Evolutionary conservation across 2,888 invertebrate species (phyloP), one percentile per base, ranked within the genome.

Genomic region (Saturnia pavonia): DNA sequence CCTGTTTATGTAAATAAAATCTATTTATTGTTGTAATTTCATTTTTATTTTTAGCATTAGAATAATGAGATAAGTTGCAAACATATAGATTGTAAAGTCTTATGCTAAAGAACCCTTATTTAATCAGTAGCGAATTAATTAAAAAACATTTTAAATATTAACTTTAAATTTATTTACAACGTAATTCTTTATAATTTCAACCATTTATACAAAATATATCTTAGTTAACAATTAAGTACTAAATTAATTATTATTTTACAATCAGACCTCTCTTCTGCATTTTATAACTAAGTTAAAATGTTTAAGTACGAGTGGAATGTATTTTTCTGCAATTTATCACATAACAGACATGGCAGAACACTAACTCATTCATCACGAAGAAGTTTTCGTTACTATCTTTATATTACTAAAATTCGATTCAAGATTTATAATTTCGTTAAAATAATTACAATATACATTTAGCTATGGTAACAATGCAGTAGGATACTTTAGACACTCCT

Each of bases 161-260:
- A 90, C 88, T 90, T 90, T 88, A 88, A 85, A 89, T 92, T 93
- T 93, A 94, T 93, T 93, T 93, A 94, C 94, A 94, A 91, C 89
- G 84, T 92, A 92, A 87, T 90, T 93, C 89, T 92, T 91, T 92
- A 92, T 92, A 93, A 87, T 88, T 87, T 92, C 89, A 92, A 93
- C 93, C 93, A 93, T 93, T 91, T 91, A 92, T 93, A 94, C 93
- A 94, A 92, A 90, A 91, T 91, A 92, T 90, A 88, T 89, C 91
- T 92, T 91, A 93, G 89, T 90, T 91, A 92, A 92, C 90, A 90
- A 91, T 81, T 85, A n/a, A n/a, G n/a, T n/a, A 86, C 89, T 90
- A 89, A 78, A 87, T 84, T 88, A 88, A 88, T 88, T 86, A 91
- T 84, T 90, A 91, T 90, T 89, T 89, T 92, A 92, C 92, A 92